These are phyloP conservation scores for Stomorhina lunata DNA, from an alignment of 2,888 invertebrate species.

Conservation along the genomic window DNA sequence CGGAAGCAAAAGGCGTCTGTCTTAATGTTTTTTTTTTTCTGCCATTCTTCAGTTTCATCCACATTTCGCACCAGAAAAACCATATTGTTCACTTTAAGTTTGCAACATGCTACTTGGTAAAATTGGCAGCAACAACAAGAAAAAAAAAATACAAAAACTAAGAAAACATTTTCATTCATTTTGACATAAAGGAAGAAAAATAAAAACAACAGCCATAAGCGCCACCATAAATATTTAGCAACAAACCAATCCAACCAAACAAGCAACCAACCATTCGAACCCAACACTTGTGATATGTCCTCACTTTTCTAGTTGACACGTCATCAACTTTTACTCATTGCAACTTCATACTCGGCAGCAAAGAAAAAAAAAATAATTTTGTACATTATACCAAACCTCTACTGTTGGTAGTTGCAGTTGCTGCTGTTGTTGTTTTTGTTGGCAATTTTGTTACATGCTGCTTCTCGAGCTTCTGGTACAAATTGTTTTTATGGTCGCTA, in stretches of 20 bases:
- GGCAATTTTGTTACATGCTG: constrained; percentile 22
- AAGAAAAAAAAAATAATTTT: too few relatives aligned
- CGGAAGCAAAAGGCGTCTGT: constrained; percentile 62
- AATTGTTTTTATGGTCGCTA: constrained; percentile 63
- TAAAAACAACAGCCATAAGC: constrained; percentile 38
- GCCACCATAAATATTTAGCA: constrained; percentile 56
- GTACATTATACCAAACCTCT: too few relatives aligned
- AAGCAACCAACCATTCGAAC: neutral
- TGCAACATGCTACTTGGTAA: constrained; percentile 41
- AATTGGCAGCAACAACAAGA: constrained; percentile 29
- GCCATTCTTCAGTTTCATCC: neutral
- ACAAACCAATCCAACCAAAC: neutral
- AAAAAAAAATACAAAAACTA: neutral
- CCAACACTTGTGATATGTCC: constrained; percentile 62
- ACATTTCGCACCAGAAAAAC: neutral
- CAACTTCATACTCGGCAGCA: constrained; percentile 15
- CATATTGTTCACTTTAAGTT: constrained; percentile 51
- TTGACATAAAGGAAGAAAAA: constrained; percentile 13
- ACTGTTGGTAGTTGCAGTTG: neutral
- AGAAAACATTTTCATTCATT: constrained; percentile 3
- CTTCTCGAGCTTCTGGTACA: constrained; percentile 46
- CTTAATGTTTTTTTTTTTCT: neutral
- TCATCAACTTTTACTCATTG: constrained; percentile 61
- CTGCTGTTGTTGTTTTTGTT: constrained; percentile 14
- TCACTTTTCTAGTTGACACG: constrained; percentile 66